A percentile compares a stretch with the other conserved stretches of the same genome.
These are phyloP conservation scores for Nothura maculosa DNA, from an alignment of 2,797 vertebrate species.

Conservation along the genomic window DNA sequence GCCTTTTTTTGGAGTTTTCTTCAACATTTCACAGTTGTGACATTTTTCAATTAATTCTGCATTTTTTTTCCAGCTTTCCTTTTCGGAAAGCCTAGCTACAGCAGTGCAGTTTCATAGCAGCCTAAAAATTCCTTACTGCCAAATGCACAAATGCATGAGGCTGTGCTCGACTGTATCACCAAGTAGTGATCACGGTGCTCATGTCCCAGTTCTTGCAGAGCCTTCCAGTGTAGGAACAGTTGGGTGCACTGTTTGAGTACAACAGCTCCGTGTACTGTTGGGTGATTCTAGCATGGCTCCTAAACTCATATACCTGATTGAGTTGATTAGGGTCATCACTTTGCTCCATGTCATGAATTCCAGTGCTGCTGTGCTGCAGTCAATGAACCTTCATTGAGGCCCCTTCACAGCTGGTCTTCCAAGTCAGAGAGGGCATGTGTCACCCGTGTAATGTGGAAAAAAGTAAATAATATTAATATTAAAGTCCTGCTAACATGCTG, in stretches of 20 bases:
- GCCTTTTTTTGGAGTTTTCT: neutral
- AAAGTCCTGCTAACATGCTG: neutral
- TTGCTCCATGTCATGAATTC: neutral
- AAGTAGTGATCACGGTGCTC: fast-evolving
- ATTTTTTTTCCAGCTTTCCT: neutral
- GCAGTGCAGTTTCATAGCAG: neutral
- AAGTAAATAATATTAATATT: neutral
- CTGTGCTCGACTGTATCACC: neutral
- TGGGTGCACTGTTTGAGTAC: no score
- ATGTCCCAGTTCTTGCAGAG: neutral
- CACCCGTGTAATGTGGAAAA: neutral
- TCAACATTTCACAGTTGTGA: neutral
- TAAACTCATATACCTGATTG: slow-evolving; percentile 9
- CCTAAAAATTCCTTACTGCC: neutral
- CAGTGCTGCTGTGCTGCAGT: neutral
- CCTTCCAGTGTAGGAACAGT: neutral
- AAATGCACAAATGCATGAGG: no score
- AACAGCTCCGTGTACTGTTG: neutral
- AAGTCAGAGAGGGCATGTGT: neutral
- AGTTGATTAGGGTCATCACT: neutral
- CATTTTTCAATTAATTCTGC: neutral
- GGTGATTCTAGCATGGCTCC: neutral
- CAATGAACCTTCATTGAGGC: neutral
- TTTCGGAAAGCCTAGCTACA: neutral
- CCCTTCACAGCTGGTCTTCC: neutral